phyloP scores from a whole-genome alignment of 2,797 vertebrate species.

The Silurus aristotelis region DNA sequence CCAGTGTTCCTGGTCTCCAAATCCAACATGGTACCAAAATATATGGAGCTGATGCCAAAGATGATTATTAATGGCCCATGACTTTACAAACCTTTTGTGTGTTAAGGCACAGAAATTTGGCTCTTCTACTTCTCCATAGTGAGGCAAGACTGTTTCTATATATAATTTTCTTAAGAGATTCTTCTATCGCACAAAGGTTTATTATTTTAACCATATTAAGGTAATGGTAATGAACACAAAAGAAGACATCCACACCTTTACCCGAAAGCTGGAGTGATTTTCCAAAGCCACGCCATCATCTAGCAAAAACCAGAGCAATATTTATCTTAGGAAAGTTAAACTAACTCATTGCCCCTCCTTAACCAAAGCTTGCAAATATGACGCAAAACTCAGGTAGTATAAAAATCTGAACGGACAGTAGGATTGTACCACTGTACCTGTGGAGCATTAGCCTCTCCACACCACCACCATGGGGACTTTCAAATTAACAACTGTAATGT shows the following conservation, averaged over 20 bases:
- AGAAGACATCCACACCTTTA: background rate
- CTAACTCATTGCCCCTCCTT: constrained; percentile 51
- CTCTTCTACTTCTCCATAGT: background rate
- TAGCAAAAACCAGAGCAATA: constrained; percentile 4
- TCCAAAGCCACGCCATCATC: constrained; percentile 21
- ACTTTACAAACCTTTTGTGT: background rate
- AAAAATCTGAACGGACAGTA: constrained; percentile 36
- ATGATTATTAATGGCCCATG: no score
- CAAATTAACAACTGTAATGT: constrained; percentile 33
- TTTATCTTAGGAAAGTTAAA: constrained; percentile 41
- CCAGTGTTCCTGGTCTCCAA: background rate
- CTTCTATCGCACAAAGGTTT: background rate
- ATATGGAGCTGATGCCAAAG: no score
- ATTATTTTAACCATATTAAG: background rate
- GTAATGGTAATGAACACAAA: background rate
- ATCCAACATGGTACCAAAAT: no score
- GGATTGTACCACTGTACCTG: constrained; percentile 50
- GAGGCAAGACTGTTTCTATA: background rate
- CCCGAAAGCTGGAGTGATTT: background rate
- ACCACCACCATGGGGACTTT: constrained; percentile 66
- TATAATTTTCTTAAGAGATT: background rate
- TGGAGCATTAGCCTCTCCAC: constrained; percentile 49
- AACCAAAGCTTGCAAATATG: constrained; percentile 24
- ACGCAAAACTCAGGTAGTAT: constrained; percentile 46
- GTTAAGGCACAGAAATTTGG: background rate